A percentile compares a stretch with the other conserved stretches of the same genome.
phyloP scores from a whole-genome alignment of 2,113 vertebrate species.

The Macquaria ambigua region DNA sequence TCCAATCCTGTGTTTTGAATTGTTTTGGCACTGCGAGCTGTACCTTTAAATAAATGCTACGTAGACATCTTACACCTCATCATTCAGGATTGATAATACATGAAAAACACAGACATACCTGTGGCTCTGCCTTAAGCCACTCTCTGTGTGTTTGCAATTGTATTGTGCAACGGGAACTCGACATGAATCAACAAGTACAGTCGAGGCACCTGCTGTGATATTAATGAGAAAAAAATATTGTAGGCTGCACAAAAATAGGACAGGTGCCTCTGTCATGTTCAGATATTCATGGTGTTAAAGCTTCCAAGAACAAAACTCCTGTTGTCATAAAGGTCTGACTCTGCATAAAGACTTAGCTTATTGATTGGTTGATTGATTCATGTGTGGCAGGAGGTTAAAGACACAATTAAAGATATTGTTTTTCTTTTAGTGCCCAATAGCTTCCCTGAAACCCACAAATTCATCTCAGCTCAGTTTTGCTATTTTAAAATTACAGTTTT shows the following conservation, averaged over 20 bases:
- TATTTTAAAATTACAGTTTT: no score
- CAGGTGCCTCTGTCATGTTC: conserved; percentile 16
- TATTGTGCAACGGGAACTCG: conserved; percentile 27
- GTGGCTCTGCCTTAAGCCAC: conserved; percentile 39
- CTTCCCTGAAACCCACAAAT: neutral
- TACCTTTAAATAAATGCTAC: conserved; percentile 5
- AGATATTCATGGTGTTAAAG: neutral
- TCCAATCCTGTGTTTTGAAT: neutral
- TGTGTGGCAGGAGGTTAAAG: neutral
- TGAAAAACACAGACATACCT: conserved; percentile 71
- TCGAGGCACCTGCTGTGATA: conserved; percentile 48
- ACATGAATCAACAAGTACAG: conserved; percentile 34
- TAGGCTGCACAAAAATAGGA: neutral
- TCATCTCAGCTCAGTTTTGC: neutral
- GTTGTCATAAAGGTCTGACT: neutral
- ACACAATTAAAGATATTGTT: neutral
- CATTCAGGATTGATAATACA: conserved; percentile 16
- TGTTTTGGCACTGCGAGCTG: neutral
- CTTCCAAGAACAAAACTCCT: neutral
- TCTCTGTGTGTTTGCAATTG: conserved; percentile 17
- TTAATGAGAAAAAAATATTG: neutral
- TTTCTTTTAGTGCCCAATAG: neutral
- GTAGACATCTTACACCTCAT: conserved; percentile 8
- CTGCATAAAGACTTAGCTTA: neutral
- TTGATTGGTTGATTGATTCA: no score